Conservation (phyloP, 2,888 invertebrate species). For the Pristionchus mayeri region DNA sequence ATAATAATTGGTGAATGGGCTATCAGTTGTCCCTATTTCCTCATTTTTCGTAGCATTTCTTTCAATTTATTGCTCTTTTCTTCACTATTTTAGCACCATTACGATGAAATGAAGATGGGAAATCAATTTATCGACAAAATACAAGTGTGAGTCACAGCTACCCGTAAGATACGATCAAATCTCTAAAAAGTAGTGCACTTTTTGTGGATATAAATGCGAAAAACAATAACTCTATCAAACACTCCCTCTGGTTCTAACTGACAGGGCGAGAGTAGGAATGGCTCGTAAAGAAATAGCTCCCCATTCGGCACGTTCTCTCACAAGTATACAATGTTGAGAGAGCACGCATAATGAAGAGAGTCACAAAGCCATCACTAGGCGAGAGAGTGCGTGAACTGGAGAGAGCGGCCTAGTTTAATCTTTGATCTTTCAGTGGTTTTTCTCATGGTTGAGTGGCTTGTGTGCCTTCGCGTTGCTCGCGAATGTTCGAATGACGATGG, state of each 20-base stretch:
- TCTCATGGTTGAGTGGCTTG: slow-evolving; percentile 44
- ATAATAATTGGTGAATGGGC: not conserved
- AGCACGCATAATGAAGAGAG: too few species aligned
- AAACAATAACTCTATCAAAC: too few species aligned
- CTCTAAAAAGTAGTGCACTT: slow-evolving; percentile 35
- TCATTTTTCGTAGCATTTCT: not conserved
- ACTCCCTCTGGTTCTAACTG: too few species aligned
- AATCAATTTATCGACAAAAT: slow-evolving; percentile 9
- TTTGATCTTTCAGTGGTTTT: not conserved
- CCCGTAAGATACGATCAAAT: slow-evolving; percentile 25
- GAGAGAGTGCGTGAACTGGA: too few species aligned
- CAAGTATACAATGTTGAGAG: too few species aligned
- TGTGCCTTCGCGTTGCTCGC: slow-evolving; percentile 55
- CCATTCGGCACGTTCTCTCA: too few species aligned
- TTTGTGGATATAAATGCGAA: too few species aligned
- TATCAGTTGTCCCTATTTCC: not conserved
- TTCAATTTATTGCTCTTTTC: not conserved
- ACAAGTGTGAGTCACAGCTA: slow-evolving; percentile 33
- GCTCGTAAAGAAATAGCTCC: too few species aligned
- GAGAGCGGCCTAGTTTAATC: not conserved
- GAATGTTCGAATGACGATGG: slow-evolving; percentile 67
- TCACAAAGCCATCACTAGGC: too few species aligned
- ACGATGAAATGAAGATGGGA: not conserved
- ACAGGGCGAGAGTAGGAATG: too few species aligned
- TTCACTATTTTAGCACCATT: not conserved